Conservation (phyloP, 2,797 vertebrate genomes). For the Pseudotriccus pelzelni region DNA sequence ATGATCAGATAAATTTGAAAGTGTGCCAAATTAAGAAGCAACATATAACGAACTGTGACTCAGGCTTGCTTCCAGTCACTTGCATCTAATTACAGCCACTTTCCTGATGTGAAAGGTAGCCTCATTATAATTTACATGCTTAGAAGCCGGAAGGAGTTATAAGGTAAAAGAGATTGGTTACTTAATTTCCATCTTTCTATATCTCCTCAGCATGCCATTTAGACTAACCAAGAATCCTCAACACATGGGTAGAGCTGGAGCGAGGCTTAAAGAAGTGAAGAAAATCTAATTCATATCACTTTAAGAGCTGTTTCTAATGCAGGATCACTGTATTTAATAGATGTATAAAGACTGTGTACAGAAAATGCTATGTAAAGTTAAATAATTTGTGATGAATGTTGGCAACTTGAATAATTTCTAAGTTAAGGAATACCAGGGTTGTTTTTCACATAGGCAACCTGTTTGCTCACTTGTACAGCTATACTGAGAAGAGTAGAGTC, state of each 20-base stretch:
- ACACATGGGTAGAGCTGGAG: neutral
- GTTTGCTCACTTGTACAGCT: neutral
- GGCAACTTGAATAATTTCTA: neutral
- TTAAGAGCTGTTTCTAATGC: neutral
- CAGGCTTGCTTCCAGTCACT: neutral
- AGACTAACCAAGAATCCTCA: neutral
- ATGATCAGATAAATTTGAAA: conserved; percentile 21
- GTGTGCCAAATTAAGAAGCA: neutral
- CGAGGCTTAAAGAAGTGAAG: neutral
- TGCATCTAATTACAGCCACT: conserved; percentile 20
- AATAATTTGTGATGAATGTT: neutral
- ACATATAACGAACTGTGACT: neutral
- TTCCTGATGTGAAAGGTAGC: neutral
- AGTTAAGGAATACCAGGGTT: neutral
- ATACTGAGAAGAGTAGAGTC: neutral
- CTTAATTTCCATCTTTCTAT: neutral
- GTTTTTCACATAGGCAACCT: neutral
- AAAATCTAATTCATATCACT: neutral
- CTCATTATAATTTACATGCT: neutral
- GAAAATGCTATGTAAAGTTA: neutral
- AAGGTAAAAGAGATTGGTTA: neutral
- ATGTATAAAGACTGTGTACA: neutral
- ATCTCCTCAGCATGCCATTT: neutral
- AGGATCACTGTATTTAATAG: neutral
- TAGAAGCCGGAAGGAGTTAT: neutral